Evolutionary conservation across 2,888 invertebrate species (phyloP), one percentile per base, ranked within the genome.

Genomic region (Zaprionus obscuricornis): DNA sequence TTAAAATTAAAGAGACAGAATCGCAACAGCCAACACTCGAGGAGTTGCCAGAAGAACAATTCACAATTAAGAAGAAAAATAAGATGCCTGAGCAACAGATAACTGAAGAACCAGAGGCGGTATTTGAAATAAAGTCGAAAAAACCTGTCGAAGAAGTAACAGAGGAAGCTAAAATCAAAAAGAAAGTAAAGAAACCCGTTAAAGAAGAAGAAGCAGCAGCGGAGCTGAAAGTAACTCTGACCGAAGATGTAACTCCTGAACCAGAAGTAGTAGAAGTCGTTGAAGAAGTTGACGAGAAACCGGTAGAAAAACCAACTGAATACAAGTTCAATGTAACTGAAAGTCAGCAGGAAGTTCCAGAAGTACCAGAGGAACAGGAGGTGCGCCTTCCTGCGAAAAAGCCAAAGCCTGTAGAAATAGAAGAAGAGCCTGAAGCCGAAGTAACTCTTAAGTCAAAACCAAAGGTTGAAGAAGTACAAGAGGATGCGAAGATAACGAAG

Each of bases 21-120:
- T 29, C 49, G 10, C 51, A 60, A 39, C 55, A 64, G 27, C 52
- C 60, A 63, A 60, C 22, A 13, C 43, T 66, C 10, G 64, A 58
- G 27, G 73, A 67, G 42, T 40, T 66, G 13, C 68, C 72, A 3
- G 74, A 82, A 52, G 55, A 70, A 49, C 57, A 83, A 60, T 45
- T 65, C 4, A 63, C 66, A 2, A 54, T 68, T 10, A 40, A 42
- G 7, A 84, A 69, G 31, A 81, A 83, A 36, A 84, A 84, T 18
- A 81, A 69, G 57, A 33, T 29, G 1, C 71, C 74, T 0, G 60
- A 49, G 1, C 58, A 69, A 5, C 52, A 86, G 36, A 54, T 57
- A 47, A 51, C 33, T 62, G 88, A 89, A 72, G 89, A 89, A 20
- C 87, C 87, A 5, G 89, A 87, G 29, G 88, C 78, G 5, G 86